Conservation (phyloP, 2,888 invertebrate genomes). For the Argyresthia albistria region DNA sequence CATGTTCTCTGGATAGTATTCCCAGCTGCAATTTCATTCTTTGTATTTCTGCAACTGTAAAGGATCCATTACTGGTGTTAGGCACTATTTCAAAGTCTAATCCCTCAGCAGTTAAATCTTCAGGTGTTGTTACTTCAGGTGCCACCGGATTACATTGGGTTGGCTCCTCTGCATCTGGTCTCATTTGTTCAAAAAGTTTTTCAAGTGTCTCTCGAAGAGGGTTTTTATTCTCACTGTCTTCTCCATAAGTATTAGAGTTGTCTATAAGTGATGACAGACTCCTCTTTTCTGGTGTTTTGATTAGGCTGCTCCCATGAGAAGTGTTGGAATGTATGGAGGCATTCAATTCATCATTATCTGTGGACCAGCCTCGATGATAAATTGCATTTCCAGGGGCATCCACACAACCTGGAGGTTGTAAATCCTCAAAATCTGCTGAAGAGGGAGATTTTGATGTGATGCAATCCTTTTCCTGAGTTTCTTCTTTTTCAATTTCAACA, state of each 20-base stretch:
- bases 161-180: constrained; percentile 40
- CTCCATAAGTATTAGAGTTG: constrained; percentile 42
- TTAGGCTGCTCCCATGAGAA: constrained; percentile 62
- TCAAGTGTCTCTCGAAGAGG: constrained; percentile 76
- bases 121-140: constrained; percentile 34
- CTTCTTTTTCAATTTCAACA: constrained; percentile 15
- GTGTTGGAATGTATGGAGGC: constrained; percentile 60
- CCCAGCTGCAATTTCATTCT: constrained; percentile 78
- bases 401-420: constrained; percentile 24
- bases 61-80: constrained; percentile 61
- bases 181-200: constrained; percentile 54
- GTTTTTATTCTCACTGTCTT: constrained; percentile 37
- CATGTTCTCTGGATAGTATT: constrained; percentile 81
- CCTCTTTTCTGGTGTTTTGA: constrained; percentile 64
- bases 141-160: constrained; percentile 32
- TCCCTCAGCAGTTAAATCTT: constrained; percentile 54
- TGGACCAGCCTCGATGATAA: constrained; percentile 76
- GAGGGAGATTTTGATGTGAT: constrained; percentile 31
- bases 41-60: constrained; percentile 68
- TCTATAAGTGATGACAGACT: constrained; percentile 59
- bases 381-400: constrained; percentile 76
- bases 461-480: too few species aligned
- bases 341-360: constrained; percentile 71
- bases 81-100: constrained; percentile 74
- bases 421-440: constrained; percentile 43